Evolutionary conservation across 2,113 vertebrate species (phyloP).

Genomic region (Odobenus rosmarus): DNA sequence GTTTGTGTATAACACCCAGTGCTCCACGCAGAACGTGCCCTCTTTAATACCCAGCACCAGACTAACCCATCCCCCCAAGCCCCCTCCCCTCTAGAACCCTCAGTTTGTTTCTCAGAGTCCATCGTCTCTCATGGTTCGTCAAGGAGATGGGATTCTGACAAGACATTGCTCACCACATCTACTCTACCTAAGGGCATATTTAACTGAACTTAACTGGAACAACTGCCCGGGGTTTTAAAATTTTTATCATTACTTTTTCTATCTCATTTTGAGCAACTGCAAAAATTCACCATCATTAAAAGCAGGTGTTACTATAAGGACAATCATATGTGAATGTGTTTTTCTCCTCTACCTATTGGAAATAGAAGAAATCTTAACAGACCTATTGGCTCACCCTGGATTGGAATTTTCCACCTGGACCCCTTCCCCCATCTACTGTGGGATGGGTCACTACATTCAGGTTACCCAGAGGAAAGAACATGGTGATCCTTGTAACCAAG

Average conservation of each 20-base stretch:
- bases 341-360: neutral
- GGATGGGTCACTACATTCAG: neutral
- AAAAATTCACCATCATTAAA: slow-evolving; percentile 4
- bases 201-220: slow-evolving; percentile 69
- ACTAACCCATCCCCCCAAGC: too few relatives aligned
- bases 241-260: slow-evolving; percentile 53
- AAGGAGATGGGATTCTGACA: slow-evolving; percentile 64
- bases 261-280: slow-evolving; percentile 28
- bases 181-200: slow-evolving; percentile 47
- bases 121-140: neutral
- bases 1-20: too few relatives aligned
- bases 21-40: too few relatives aligned
- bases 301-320: neutral
- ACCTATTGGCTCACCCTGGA: neutral
- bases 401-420: neutral
- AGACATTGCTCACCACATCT: neutral
- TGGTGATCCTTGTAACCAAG: neutral
- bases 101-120: too few relatives aligned
- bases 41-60: too few relatives aligned
- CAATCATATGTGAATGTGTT: neutral
- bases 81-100: too few relatives aligned
- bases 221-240: neutral
- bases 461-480: neutral
- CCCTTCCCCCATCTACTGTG: neutral
- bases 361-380: neutral